Base-by-base conservation (phyloP, 2,797 vertebrate species). In the Ptychobarbus kaznakovi region DNA sequence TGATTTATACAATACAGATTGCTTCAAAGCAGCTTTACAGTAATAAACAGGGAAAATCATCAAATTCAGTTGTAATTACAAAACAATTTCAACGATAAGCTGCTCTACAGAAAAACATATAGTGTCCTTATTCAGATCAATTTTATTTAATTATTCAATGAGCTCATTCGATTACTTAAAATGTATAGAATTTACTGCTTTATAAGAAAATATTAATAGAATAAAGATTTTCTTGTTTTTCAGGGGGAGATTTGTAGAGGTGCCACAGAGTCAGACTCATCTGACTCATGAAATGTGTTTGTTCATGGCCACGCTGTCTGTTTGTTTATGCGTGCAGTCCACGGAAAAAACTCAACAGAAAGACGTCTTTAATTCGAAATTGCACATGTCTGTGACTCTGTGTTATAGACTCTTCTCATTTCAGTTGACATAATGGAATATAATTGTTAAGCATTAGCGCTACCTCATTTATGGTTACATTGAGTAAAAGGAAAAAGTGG, bases 361-460 rank as follows among this genome's bases (percentile, higher is more conserved):
- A 32, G 20, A n/a, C 51, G 32, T 12, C 51, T 76, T 77, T 58
- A 16, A 77, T 77, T 77, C 40, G 3, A 40, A 58, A n/a, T 40
- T 16, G 51, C 32, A 40, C 35, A 6, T 20, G 74, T 40, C 35
- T 40, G 32, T 75, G 49, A 75, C 16, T 16, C 44, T 51, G 32
- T 40, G 32, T 58, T 58, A n/a, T 38, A 56, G 51, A 35, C 20
- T 0, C 49, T n/a, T 76, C 3, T 56, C 56, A 56, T 53, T 76
- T 76, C 49, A 56, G 5, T 58, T 77, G 32, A 77, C 20, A 58
- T 77, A 58, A 77, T 58, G 13, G 20, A 77, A 58, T 77, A 58
- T 77, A 40, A 58, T 77, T 58, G n/a, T 38, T 22, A 22, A 16
- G 74, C 35, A 58, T 40, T 77, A 77, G 74, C 32, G 56, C n/a